Evolutionary conservation across 2,113 vertebrate species (phyloP), one percentile per base, ranked within the genome.

Genomic region (Tor tambroides): DNA sequence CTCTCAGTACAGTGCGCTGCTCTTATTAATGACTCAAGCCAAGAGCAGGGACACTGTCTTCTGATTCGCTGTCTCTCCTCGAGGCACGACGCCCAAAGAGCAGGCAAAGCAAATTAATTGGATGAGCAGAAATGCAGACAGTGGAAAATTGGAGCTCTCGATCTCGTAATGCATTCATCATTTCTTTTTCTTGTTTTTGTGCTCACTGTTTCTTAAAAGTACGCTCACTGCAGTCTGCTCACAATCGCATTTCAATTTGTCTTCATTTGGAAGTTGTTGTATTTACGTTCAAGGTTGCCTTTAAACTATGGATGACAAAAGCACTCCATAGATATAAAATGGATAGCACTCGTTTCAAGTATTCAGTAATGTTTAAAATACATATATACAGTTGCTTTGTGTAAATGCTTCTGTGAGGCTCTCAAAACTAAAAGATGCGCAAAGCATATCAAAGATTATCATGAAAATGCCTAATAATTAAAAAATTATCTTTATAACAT

Each of bases 41-140:
- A 80, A 74, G 78, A 81, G 78, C 35, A 35, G 28, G 65, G 71
- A 79, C 26, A 11, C 56, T 15, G 80, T 38, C 38, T 49, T 82
- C 79, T 88, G 82, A 85, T 90, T 85, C 59, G 83, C 71, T 51
- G 54, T 56, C 56, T 56, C 83, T 80, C 67, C 76, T 74, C 65
- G 61, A 80, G 89, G 89, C 89, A 65, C 54, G 35, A 21, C 75
- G 77, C 87, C 89, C 87, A 84, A 79, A 87, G 32, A 51, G 41
- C 59, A 84, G 51, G 59, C 71, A 65, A 81, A 85, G 78, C 71
- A 89, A 89, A 90, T 89, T 87, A 90, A 88, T 89, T 88, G 86
- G 84, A 90, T 80, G 84, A 87, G 80, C 81, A 89, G 86, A 91
- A 86, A 86, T 85, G 88, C 90, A 91, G 85, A 89, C 86, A 89